Percentiles rank a stretch among this genome's conserved stretches.
phyloP scores from a whole-genome alignment of 2,113 vertebrate genomes.

The Megaleporinus macrocephalus region DNA sequence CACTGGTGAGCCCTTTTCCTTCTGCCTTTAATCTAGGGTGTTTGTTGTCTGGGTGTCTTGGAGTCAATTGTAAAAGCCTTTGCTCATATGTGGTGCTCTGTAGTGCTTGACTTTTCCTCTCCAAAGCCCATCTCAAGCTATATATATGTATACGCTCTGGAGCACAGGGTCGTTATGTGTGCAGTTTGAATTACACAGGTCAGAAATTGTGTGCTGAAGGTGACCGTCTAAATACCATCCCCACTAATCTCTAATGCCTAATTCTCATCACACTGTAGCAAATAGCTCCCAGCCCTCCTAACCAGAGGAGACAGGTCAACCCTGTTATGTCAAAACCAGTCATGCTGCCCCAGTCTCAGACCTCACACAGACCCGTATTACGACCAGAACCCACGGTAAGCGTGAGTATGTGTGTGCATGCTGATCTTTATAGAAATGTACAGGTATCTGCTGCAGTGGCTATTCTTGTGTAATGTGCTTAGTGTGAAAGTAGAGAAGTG shows the following conservation, averaged over 20 bases:
- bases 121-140: not conserved
- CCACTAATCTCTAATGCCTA: not conserved
- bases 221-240: not conserved
- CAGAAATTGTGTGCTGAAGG: not conserved
- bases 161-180: not conserved
- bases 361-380: conserved; percentile 81
- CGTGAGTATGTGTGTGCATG: conserved; percentile 23
- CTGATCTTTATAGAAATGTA: not conserved
- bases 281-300: conserved; percentile 92
- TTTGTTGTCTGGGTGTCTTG: not conserved
- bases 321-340: conserved; percentile 92
- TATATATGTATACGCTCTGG: no score
- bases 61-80: not conserved
- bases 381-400: conserved; percentile 92
- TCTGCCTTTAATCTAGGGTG: not conserved
- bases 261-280: conserved; percentile 76
- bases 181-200: not conserved
- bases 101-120: not conserved
- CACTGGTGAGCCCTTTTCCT: conserved; percentile 78
- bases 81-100: not conserved
- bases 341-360: conserved; percentile 91
- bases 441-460: conserved; percentile 1
- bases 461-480: conserved; percentile 14
- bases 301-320: conserved; percentile 83
- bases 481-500: not conserved